Conservation (phyloP, 2,797 vertebrate species). For the Eupleurogrammus muticus region DNA sequence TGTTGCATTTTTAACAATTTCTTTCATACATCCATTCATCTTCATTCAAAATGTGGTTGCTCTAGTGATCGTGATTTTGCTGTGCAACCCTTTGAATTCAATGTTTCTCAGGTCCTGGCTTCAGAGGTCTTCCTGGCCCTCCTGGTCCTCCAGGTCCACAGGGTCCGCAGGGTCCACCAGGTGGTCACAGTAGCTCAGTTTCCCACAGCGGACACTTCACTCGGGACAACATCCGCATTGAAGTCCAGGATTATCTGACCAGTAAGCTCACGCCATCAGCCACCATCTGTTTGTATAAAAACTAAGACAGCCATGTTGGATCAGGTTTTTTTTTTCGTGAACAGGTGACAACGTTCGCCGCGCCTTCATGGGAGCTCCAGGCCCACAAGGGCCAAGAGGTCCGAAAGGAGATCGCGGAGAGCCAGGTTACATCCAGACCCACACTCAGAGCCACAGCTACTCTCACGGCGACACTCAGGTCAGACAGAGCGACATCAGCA, state of each 20-base stretch:
- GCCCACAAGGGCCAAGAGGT: slow-evolving; percentile 89
- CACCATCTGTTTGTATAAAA: not conserved
- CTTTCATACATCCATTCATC: not conserved
- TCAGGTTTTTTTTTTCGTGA: slow-evolving; percentile 2
- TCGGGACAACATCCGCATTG: slow-evolving; percentile 88
- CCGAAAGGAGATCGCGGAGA: slow-evolving; percentile 89
- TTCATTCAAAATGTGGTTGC: not conserved
- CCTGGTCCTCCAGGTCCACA: slow-evolving; percentile 92
- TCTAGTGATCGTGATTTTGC: not conserved
- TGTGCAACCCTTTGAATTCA: not conserved
- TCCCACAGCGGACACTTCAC: slow-evolving; percentile 73
- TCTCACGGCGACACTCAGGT: slow-evolving; percentile 50
- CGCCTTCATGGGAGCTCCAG: slow-evolving; percentile 80
- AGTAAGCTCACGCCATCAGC: slow-evolving; percentile 83
- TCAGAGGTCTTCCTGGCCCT: slow-evolving; percentile 88
- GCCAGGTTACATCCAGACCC: slow-evolving; percentile 62
- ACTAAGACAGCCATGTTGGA: not conserved
- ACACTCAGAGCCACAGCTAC: slow-evolving; percentile 49
- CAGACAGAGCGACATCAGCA: slow-evolving; percentile 55
- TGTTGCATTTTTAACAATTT: not conserved
- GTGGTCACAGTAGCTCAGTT: slow-evolving; percentile 74
- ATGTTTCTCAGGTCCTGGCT: slow-evolving; percentile 80
- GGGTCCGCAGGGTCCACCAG: slow-evolving; percentile 90
- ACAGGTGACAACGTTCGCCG: slow-evolving; percentile 90
- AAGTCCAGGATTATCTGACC: slow-evolving; percentile 91